phyloP scores from a whole-genome alignment of 2,888 invertebrate species.

The Pecten maximus region DNA sequence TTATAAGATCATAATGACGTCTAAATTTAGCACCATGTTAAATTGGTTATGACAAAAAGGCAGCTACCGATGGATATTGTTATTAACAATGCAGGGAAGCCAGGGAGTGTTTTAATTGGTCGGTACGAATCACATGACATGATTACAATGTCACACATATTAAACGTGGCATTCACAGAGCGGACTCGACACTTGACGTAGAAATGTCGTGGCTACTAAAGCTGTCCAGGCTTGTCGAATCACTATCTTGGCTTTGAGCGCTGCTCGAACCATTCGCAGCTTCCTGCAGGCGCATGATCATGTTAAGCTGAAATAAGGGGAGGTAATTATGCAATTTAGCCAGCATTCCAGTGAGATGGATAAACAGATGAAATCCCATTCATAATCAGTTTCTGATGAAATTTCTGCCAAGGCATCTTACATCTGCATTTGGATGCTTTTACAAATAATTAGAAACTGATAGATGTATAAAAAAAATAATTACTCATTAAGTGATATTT shows the following conservation, averaged over 20 bases:
- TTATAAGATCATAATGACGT: neutral
- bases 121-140: conserved; percentile 12
- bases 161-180: conserved; percentile 37
- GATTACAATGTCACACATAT: neutral
- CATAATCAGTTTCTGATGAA: neutral
- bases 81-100: conserved; percentile 11
- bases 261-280: conserved; percentile 87
- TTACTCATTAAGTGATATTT: too few species aligned
- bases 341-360: neutral
- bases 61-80: neutral
- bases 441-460: neutral
- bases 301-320: conserved; percentile 88
- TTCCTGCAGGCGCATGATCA: conserved; percentile 97
- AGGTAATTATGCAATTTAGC: conserved; percentile 1
- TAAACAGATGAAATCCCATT: neutral
- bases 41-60: neutral
- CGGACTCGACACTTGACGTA: conserved; percentile 65
- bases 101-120: neutral
- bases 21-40: conserved; percentile 27
- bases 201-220: conserved; percentile 73
- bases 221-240: conserved; percentile 88
- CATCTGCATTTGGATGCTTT: neutral
- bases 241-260: conserved; percentile 92
- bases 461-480: too few species aligned
- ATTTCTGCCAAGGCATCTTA: neutral